Evolutionary conservation across 2,797 vertebrate genomes (phyloP).

Genomic region (Fratercula arctica): DNA sequence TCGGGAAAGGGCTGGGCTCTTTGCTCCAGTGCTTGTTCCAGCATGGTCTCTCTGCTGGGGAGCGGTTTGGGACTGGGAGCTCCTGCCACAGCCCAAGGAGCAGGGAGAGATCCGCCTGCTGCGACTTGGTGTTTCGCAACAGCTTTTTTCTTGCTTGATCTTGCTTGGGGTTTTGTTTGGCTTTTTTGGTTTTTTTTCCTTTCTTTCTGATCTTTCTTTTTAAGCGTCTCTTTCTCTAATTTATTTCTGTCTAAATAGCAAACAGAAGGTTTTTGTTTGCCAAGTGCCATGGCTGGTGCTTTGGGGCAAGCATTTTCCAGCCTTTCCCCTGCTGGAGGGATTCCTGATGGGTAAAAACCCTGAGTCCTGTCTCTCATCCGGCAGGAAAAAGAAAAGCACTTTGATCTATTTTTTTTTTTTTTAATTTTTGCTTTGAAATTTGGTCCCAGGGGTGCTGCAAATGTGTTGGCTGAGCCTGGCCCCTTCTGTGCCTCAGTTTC

Average conservation of each 20-base stretch:
- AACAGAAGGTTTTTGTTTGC: background rate
- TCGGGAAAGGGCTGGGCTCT: background rate
- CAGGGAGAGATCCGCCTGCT: background rate
- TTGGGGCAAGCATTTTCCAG: background rate
- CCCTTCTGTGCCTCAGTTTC: background rate
- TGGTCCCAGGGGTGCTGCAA: background rate
- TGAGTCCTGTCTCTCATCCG: background rate
- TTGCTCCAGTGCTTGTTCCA: too few species aligned
- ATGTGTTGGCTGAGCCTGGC: accelerated
- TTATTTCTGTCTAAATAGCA: background rate
- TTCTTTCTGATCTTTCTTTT: background rate
- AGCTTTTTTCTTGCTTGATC: background rate
- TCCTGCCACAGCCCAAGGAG: background rate
- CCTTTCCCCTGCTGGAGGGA: background rate
- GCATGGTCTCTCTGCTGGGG: background rate
- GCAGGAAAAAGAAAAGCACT: background rate
- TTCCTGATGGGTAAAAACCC: background rate
- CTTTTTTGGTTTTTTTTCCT: background rate
- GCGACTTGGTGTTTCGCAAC: accelerated
- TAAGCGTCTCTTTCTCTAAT: background rate
- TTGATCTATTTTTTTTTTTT: background rate
- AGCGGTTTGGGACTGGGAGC: background rate
- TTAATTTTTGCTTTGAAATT: background rate
- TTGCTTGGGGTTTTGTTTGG: too few species aligned
- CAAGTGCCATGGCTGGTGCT: background rate